Conservation (phyloP, 2,113 vertebrate genomes). For the Toxostoma redivivum region DNA sequence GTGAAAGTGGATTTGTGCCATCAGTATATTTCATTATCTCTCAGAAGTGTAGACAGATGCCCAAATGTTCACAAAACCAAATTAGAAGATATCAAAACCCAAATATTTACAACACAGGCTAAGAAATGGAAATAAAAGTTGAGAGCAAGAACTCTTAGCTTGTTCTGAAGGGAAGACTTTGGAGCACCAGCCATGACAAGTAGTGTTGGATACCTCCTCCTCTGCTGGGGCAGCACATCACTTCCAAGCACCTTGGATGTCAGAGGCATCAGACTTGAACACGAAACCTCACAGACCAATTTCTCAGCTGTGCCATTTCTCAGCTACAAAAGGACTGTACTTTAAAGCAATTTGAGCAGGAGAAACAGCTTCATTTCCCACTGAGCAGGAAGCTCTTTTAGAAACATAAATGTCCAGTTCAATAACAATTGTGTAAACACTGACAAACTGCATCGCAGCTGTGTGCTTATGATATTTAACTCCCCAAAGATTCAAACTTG, state of each 20-base stretch:
- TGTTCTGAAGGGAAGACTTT: not conserved
- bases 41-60: not conserved
- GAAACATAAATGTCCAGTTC: not conserved
- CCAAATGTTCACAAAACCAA: not conserved
- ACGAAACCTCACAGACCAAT: not conserved
- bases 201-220: not conserved
- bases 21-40: not conserved
- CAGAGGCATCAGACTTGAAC: not conserved
- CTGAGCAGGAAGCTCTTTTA: not conserved
- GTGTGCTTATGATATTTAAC: not conserved
- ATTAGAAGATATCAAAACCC: not conserved
- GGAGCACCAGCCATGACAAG: not conserved
- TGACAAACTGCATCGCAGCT: not conserved
- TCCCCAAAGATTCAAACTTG: not conserved
- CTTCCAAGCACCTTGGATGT: not conserved
- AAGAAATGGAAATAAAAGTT: not conserved
- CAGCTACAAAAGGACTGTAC: not conserved
- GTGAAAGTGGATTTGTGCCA: not conserved
- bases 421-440: not conserved
- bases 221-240: not conserved
- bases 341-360: not conserved
- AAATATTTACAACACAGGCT: not conserved
- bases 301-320: fast-evolving
- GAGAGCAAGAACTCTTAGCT: not conserved
- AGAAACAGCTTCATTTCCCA: not conserved